Percentiles rank a stretch among this genome's conserved stretches.
Evolutionary conservation across 2,888 invertebrate species (phyloP).

Genomic region (Habrosyne pyritoides): DNA sequence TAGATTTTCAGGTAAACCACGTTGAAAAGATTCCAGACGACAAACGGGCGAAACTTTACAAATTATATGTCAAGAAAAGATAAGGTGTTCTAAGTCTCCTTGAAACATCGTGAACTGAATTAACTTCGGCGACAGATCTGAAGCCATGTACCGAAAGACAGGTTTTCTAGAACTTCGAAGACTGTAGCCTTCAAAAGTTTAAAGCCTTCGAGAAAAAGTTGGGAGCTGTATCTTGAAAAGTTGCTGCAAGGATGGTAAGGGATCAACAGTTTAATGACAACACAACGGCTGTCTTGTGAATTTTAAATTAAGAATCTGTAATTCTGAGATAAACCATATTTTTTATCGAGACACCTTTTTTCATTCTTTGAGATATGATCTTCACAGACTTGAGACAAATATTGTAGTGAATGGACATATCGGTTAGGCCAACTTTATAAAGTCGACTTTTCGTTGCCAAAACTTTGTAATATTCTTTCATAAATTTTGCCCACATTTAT

Average conservation of each 20-base stretch:
- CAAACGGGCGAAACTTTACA: constrained; percentile 5
- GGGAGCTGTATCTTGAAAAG: constrained; percentile 1
- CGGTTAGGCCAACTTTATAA: too few species aligned
- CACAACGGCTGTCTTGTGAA: background rate
- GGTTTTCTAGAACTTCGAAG: constrained; percentile 2
- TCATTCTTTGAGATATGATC: too few species aligned
- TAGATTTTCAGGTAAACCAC: background rate
- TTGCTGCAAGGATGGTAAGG: background rate
- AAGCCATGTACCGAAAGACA: constrained; percentile 1
- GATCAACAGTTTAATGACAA: constrained; percentile 6
- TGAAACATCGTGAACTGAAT: constrained; percentile 2
- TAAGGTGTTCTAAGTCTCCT: background rate
- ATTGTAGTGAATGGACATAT: too few species aligned
- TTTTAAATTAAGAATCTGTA: background rate
- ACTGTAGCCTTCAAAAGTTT: background rate
- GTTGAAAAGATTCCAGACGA: constrained; percentile 5
- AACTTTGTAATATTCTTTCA: background rate
- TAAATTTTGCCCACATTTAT: background rate
- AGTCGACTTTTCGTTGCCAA: background rate
- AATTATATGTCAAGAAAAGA: background rate
- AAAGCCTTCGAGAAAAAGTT: constrained; percentile 3
- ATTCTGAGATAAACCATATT: background rate
- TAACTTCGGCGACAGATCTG: background rate
- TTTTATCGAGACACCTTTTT: background rate
- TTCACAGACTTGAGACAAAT: too few species aligned